phyloP scores from a whole-genome alignment of 2,888 invertebrate species.

The Aspidapion aeneum region DNA sequence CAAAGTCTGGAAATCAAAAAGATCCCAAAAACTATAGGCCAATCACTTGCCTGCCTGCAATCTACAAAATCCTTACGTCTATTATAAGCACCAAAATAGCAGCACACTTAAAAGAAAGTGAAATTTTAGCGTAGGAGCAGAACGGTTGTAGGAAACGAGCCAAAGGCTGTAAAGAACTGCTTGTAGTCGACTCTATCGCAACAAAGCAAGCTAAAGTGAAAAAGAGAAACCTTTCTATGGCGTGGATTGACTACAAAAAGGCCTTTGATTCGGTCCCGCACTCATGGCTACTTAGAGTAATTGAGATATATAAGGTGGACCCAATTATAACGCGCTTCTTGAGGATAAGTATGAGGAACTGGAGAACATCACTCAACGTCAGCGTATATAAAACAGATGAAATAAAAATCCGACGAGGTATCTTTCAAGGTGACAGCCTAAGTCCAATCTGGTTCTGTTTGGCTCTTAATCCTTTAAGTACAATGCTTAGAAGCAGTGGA shows the following conservation, averaged over 20 bases:
- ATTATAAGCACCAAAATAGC: too few species aligned
- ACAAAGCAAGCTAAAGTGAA: background rate
- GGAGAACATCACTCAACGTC: background rate
- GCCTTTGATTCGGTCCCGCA: background rate
- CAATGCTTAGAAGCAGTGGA: background rate
- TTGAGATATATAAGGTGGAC: background rate
- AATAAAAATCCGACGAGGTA: background rate
- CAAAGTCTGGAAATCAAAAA: too few species aligned
- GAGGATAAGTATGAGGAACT: background rate
- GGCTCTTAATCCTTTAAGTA: background rate
- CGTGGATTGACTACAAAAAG: background rate
- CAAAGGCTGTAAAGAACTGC: background rate
- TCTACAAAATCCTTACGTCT: too few species aligned
- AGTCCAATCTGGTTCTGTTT: background rate
- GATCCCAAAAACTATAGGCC: too few species aligned
- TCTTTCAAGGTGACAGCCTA: background rate
- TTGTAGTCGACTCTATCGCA: background rate
- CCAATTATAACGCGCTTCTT: background rate
- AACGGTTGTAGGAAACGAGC: too few species aligned
- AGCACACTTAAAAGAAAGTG: too few species aligned
- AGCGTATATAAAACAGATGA: background rate
- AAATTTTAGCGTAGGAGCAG: too few species aligned
- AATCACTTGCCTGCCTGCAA: too few species aligned
- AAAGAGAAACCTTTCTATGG: background rate
- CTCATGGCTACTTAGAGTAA: background rate